Evolutionary conservation across 1,140 invertebrate species (phyloP).

Genomic region (Papilio polytes): DNA sequence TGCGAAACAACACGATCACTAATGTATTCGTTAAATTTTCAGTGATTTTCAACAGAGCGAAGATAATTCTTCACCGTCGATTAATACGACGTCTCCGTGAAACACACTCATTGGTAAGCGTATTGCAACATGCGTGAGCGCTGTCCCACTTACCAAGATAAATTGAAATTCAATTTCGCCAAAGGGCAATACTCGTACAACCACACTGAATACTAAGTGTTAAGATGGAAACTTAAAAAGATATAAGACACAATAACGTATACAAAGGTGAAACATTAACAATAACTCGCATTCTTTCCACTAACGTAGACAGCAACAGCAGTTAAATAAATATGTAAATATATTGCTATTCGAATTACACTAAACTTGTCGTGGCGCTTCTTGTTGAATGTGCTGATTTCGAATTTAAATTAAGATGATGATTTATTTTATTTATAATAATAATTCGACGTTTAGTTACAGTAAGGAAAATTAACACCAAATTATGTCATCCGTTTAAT

Average conservation of each 20-base stretch:
- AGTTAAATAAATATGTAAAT: background rate
- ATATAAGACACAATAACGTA: background rate
- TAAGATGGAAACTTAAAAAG: slow-evolving; percentile 31
- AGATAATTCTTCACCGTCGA: slow-evolving; percentile 46
- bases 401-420: background rate
- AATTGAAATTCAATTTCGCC: slow-evolving; percentile 79
- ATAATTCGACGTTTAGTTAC: background rate
- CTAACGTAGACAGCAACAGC: background rate
- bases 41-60: slow-evolving; percentile 38
- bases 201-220: slow-evolving; percentile 58
- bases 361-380: background rate
- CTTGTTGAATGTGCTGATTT: background rate
- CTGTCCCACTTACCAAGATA: slow-evolving; percentile 76
- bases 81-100: slow-evolving; percentile 56
- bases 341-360: background rate
- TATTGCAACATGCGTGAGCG: slow-evolving; percentile 66
- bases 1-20: slow-evolving; percentile 38
- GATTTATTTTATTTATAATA: background rate
- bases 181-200: slow-evolving; percentile 67
- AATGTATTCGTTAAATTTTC: slow-evolving; percentile 39
- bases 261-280: background rate
- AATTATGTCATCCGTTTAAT: background rate
- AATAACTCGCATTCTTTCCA: background rate
- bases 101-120: slow-evolving; percentile 66
- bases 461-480: background rate